These are phyloP conservation scores for Percopsis transmontana DNA, from an alignment of 2,113 vertebrate species.

Conservation along the genomic window DNA sequence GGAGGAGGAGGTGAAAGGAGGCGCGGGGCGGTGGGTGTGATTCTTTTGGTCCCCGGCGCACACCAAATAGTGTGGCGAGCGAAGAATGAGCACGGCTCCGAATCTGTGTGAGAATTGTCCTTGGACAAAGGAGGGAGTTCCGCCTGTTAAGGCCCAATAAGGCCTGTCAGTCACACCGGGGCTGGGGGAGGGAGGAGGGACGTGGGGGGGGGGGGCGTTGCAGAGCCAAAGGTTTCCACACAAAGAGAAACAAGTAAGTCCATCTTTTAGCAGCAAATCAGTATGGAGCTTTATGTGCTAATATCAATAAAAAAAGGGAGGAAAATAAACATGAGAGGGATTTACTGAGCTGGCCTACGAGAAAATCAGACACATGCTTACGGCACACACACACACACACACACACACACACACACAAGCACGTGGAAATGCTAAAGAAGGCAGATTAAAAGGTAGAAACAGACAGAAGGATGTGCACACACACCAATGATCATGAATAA, in stretches of 20 bases:
- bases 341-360: constrained; percentile 73
- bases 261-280: constrained; percentile 98
- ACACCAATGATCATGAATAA: neutral
- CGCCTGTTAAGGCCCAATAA: constrained; percentile 99
- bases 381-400: constrained; percentile 4
- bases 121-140: constrained; percentile 91
- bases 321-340: constrained; percentile 89
- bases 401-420: neutral
- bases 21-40: constrained; percentile 75
- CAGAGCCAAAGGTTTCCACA: constrained; percentile 95
- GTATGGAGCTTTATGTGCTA: constrained; percentile 90
- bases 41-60: constrained; percentile 93
- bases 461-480: neutral
- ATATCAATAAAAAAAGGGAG: constrained; percentile 81
- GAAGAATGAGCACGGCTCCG: constrained; percentile 94
- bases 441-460: constrained; percentile 21
- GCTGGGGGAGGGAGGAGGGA: constrained; percentile 74
- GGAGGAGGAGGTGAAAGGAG: constrained; percentile 78
- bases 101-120: constrained; percentile 99
- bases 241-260: constrained; percentile 99
- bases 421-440: constrained; percentile 1
- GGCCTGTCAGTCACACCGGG: constrained; percentile 99
- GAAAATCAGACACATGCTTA: constrained; percentile 54
- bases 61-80: constrained; percentile 92
- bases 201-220: constrained; percentile 84